These are phyloP conservation scores for Trileptium ribeirensis DNA, from an alignment of 2,888 invertebrate genomes.

Conservation along the genomic window DNA sequence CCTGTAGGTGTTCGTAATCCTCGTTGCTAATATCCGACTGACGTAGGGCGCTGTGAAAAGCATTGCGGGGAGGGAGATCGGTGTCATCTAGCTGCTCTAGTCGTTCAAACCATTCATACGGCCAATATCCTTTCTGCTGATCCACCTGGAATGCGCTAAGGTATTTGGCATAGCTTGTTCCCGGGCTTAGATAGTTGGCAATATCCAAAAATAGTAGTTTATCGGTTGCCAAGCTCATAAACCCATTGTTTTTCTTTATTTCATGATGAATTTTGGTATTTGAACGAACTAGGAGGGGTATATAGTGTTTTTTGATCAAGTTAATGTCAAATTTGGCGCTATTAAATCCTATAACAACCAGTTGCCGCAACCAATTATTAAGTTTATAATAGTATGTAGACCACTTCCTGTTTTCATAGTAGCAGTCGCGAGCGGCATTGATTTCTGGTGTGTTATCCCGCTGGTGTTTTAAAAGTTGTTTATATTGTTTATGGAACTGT, in stretches of 20 bases:
- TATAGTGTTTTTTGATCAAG: not conserved
- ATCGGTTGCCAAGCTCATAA: not conserved
- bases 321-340: not conserved
- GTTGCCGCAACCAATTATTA: not conserved
- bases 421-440: not conserved
- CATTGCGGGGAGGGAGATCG: not conserved
- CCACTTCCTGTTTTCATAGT: not conserved
- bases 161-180: not conserved
- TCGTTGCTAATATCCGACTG: not conserved
- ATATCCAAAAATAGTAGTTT: not conserved
- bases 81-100: slow-evolving; percentile 1
- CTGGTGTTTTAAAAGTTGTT: not conserved
- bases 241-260: not conserved
- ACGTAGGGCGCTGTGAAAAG: not conserved
- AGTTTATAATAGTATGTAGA: not conserved
- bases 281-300: not conserved
- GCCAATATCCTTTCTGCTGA: not conserved
- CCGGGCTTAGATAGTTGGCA: not conserved
- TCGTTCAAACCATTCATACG: not conserved
- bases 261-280: not conserved
- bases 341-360: slow-evolving; percentile 1
- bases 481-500: no score
- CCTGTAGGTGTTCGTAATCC: not conserved
- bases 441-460: not conserved
- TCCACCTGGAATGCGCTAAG: not conserved